Evolutionary conservation across 2,888 invertebrate genomes (phyloP).

Genomic region (Acleris sparsana): DNA sequence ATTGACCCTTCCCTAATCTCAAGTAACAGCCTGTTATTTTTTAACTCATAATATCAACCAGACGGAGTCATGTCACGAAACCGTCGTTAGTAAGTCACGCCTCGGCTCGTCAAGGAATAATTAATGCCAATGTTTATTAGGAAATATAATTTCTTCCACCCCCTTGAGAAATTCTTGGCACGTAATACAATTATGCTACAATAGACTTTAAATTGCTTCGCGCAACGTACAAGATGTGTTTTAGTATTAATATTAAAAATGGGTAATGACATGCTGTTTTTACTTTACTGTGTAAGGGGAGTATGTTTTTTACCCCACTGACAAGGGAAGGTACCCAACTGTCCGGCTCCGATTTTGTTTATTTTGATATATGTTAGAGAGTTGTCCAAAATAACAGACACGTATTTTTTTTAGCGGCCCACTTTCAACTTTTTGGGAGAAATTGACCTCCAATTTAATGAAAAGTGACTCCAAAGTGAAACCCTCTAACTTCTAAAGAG

Average conservation of each 20-base stretch:
- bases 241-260: constrained; percentile 65
- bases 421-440: too few species aligned
- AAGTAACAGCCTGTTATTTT: too few species aligned
- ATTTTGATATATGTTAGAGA: too few species aligned
- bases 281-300: neutral
- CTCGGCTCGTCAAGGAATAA: constrained; percentile 35
- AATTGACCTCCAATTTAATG: too few species aligned
- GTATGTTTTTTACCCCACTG: neutral
- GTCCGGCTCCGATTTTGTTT: too few species aligned
- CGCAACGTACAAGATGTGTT: constrained; percentile 55
- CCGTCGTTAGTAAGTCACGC: constrained; percentile 41
- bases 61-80: constrained; percentile 23
- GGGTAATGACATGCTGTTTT: constrained; percentile 6
- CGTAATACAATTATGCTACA: constrained; percentile 69
- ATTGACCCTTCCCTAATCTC: too few species aligned
- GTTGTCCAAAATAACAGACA: too few species aligned
- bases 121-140: constrained; percentile 58
- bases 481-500: too few species aligned
- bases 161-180: constrained; percentile 51
- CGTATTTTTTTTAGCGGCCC: too few species aligned
- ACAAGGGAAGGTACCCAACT: too few species aligned
- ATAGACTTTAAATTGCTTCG: constrained; percentile 62
- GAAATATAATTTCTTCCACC: constrained; percentile 56
- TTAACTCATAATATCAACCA: constrained; percentile 7
- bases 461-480: too few species aligned